These are phyloP conservation scores for Andrena marginata DNA, from an alignment of 2,888 invertebrate genomes.

Conservation along the genomic window DNA sequence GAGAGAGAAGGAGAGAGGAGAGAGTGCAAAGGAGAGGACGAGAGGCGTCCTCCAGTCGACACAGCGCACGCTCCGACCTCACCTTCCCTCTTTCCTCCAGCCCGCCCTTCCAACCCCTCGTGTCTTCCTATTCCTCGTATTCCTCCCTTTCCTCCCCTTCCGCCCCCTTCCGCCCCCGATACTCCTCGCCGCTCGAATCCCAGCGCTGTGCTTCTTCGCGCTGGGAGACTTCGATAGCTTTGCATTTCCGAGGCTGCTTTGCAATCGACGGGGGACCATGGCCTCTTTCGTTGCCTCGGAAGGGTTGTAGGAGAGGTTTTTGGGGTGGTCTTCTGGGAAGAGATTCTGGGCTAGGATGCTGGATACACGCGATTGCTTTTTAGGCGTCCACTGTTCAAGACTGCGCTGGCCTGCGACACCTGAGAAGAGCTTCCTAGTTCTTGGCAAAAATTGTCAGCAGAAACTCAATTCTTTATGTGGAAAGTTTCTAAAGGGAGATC, in stretches of 20 bases:
- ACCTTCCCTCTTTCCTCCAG: slow-evolving; percentile 58
- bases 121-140: slow-evolving; percentile 5
- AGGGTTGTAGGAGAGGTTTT: not conserved
- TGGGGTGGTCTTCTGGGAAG: not conserved
- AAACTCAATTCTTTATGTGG: too few relatives aligned
- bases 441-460: too few relatives aligned
- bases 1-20: slow-evolving; percentile 22
- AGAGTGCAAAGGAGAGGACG: slow-evolving; percentile 17
- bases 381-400: too few relatives aligned
- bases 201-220: slow-evolving; percentile 31
- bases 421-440: too few relatives aligned
- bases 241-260: slow-evolving; percentile 9
- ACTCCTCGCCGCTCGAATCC: slow-evolving; percentile 31
- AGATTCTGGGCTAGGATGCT: not conserved
- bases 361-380: too few relatives aligned
- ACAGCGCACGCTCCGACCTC: slow-evolving; percentile 73
- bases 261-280: not conserved
- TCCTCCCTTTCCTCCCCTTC: slow-evolving; percentile 29
- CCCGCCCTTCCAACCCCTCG: slow-evolving; percentile 30
- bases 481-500: not conserved
- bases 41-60: slow-evolving; percentile 63
- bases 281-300: not conserved
- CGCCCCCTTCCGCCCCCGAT: slow-evolving; percentile 17
- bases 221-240: slow-evolving; percentile 40
- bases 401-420: too few relatives aligned